Conservation (phyloP, 2,888 invertebrate species). For the Cylloceria caligata region DNA sequence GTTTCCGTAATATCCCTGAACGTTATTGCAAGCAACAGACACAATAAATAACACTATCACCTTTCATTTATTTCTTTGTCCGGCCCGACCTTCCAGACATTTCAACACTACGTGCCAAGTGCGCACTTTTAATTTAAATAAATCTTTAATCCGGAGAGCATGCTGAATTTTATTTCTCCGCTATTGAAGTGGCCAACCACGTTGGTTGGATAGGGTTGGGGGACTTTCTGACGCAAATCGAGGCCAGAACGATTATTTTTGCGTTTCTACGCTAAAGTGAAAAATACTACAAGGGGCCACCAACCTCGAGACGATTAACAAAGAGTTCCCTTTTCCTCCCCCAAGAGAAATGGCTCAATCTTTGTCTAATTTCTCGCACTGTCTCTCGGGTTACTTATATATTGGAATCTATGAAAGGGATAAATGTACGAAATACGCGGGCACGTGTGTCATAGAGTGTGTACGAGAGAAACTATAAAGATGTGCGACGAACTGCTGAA, state of each 20-base stretch:
- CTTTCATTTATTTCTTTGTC: neutral
- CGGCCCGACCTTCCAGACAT: neutral
- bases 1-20: neutral
- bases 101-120: neutral
- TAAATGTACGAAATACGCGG: conserved; percentile 35
- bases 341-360: conserved; percentile 44
- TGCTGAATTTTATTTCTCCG: conserved; percentile 58
- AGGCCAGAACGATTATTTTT: conserved; percentile 47
- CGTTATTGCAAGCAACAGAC: neutral
- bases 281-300: conserved; percentile 41
- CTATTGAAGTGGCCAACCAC: conserved; percentile 40
- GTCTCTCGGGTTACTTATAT: conserved; percentile 38
- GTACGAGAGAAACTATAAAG: conserved; percentile 46
- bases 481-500: conserved; percentile 8
- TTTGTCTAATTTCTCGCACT: conserved; percentile 31
- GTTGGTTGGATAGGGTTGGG: conserved; percentile 40
- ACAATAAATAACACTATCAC: neutral
- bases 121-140: conserved; percentile 19
- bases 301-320: conserved; percentile 43
- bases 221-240: conserved; percentile 6
- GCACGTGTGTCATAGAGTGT: conserved; percentile 25
- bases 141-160: conserved; percentile 51
- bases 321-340: conserved; percentile 42
- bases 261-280: neutral
- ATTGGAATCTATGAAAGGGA: conserved; percentile 55